A percentile compares a stretch with the other conserved stretches of the same genome.
These are phyloP conservation scores for Odontamblyopus lacepedii DNA, from an alignment of 2,797 vertebrate genomes.

Conservation along the genomic window DNA sequence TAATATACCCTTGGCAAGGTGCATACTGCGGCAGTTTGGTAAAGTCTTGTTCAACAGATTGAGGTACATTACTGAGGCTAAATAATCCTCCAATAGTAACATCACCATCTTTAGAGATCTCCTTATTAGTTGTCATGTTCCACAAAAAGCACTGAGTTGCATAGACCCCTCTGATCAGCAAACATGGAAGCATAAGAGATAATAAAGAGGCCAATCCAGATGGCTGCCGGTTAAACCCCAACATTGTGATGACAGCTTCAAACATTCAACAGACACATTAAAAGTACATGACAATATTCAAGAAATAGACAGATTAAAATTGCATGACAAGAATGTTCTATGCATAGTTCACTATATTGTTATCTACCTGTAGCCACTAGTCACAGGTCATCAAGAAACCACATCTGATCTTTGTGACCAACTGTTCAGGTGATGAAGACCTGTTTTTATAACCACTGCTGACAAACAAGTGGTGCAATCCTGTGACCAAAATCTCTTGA, in stretches of 20 bases:
- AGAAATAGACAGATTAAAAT: no score
- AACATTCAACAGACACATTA: neutral
- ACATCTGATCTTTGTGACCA: no score
- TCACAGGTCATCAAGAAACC: neutral
- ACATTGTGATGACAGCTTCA: conserved; percentile 37
- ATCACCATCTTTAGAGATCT: conserved; percentile 70
- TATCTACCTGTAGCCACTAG: neutral
- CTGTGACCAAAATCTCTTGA: neutral
- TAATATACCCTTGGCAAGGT: conserved; percentile 62
- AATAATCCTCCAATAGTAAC: conserved; percentile 73
- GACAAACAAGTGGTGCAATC: neutral
- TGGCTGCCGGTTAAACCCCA: conserved; percentile 31
- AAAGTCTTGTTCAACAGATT: conserved; percentile 47
- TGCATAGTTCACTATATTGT: neutral
- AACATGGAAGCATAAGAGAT: conserved; percentile 4
- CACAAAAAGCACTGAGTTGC: conserved; percentile 14
- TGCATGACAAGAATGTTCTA: neutral
- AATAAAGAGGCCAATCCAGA: conserved; percentile 26
- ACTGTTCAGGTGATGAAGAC: no score
- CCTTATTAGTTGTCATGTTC: conserved; percentile 32
- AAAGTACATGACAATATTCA: neutral
- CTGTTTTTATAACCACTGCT: neutral
- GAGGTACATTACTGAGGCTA: conserved; percentile 53
- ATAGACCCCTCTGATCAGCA: neutral
- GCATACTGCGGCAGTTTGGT: conserved; percentile 40